Base-by-base conservation (phyloP, 2,797 vertebrate genomes). In the Babyrousa celebensis region DNA sequence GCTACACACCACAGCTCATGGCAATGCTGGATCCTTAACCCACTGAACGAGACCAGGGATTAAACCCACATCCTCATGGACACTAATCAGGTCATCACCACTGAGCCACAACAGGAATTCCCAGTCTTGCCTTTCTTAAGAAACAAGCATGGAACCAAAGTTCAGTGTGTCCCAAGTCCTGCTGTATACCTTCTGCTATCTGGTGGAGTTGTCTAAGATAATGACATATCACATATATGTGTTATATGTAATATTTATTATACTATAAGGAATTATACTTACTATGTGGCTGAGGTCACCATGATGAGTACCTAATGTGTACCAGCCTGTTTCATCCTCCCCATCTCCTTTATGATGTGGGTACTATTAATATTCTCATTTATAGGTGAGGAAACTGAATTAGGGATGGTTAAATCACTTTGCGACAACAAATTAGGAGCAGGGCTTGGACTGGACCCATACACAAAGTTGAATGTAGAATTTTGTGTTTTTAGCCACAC, bases 331-430 rank as follows among this genome's bases (percentile, higher is more conserved):
- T 36, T 70, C n/a, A 25, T 20, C 23, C 9, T 36, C 20, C 63
- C 25, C 32, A 14, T 36, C 7, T n/a, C 12, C 43, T 36, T 78
- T 36, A 12, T 67, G 48, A 83, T 36, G 52, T 48, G 32, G 17
- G 8, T 15, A 54, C 36, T 78, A 82, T 56, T 95, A 88, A 91
- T 60, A 83, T 77, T 78, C 18, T 80, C n/a, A 85, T 63, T 92
- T 90, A 43, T 43, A 94, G 79, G n/a, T 70, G 74, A 91, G 25
- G 36, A 79, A 70, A 93, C 3, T 48, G 48, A 91, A 21, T 88
- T 68, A 74, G 8, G 32, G 85, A 52, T 82, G 63, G 52, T 85
- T 91, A 95, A 96, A 78, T 78, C 11, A 67, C 29, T 95, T 91
- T 87, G 80, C 43, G 85, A 40, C 21, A 68, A 43, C 20, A 83